Base-by-base conservation (phyloP, 2,797 vertebrate genomes). In the Naso thynnoides region DNA sequence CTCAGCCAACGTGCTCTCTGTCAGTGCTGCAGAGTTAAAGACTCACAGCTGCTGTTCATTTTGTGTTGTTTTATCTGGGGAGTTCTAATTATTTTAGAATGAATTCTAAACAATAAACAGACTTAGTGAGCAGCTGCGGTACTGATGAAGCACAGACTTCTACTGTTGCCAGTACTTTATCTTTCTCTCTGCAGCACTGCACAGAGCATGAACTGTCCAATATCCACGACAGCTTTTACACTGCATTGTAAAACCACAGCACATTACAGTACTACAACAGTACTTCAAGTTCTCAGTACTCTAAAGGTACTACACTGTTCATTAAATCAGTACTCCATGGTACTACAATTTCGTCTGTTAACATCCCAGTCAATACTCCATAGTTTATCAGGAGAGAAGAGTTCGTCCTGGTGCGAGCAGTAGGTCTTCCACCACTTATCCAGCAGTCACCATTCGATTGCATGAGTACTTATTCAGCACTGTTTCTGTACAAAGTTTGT, bases 11-110 rank as follows among this genome's bases (percentile, higher is more conserved):
- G 55, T 39, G 41, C 68, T 76, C 26, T 88, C 81, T 90, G 95
- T 93, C 94, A 95, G 93, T 86, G 87, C 86, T 92, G 94, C 86
- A 91, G 79, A 88, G 86, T 41, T 89, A 89, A 93, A 94, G 94
- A 93, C 92, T 93, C 41, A 42, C 89, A 91, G 90, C 92, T 94
- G 90, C 72, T 89, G 88, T 48, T 56, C 13, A 23, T 54, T 41
- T 67, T 42, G 52, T 16, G 27, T 65, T 15, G 21, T 81, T 64
- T 59, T 55, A 5, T 63, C 36, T 59, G 29, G 54, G 79, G 78
- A 68, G 53, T 52, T 73, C 53, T 16, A 57, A 80, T 58, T 87
- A 1, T 48, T 65, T 26, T 33, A 52, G 3, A 58, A 63, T 69
- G 4, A 73, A 58, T 79, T 77, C 6, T 65, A 56, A 52, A 36